A percentile compares a stretch with the other conserved stretches of the same genome.
These are phyloP conservation scores for Leucoraja erinaceus DNA, from an alignment of 2,113 vertebrate genomes.

Conservation along the genomic window DNA sequence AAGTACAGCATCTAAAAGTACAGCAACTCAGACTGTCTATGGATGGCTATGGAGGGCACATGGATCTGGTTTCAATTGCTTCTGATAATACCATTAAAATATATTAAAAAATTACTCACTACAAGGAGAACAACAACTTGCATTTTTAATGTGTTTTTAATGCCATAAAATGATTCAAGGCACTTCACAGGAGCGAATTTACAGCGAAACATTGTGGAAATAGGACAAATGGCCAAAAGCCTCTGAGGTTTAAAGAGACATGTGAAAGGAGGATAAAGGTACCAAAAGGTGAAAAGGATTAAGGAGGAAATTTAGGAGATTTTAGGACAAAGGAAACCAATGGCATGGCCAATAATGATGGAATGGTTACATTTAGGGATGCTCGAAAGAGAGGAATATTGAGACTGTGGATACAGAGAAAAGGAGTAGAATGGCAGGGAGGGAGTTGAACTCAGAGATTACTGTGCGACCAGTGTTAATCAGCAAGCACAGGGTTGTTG, in stretches of 20 bases:
- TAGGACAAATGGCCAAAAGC: background rate
- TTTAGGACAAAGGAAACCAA: background rate
- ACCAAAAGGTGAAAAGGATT: background rate
- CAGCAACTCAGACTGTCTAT: background rate
- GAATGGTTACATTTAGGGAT: background rate
- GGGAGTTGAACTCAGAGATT: background rate
- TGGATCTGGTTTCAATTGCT: background rate
- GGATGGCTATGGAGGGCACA: background rate
- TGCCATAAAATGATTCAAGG: background rate
- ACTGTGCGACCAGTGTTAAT: too few relatives aligned
- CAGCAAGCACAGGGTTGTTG: background rate
- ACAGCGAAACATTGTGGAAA: too few relatives aligned
- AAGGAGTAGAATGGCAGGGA: background rate
- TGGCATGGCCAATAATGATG: too few relatives aligned
- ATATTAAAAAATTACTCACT: background rate
- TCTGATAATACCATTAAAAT: background rate
- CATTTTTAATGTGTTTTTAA: background rate
- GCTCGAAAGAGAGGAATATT: background rate
- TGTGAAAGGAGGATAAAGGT: background rate
- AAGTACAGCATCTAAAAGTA: background rate
- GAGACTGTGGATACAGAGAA: background rate
- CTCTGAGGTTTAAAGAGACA: background rate
- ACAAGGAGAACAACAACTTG: background rate
- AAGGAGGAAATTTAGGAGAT: background rate
- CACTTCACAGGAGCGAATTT: background rate